Evolutionary conservation across 2,113 vertebrate species (phyloP).

Genomic region (Pycnonotus jocosus): DNA sequence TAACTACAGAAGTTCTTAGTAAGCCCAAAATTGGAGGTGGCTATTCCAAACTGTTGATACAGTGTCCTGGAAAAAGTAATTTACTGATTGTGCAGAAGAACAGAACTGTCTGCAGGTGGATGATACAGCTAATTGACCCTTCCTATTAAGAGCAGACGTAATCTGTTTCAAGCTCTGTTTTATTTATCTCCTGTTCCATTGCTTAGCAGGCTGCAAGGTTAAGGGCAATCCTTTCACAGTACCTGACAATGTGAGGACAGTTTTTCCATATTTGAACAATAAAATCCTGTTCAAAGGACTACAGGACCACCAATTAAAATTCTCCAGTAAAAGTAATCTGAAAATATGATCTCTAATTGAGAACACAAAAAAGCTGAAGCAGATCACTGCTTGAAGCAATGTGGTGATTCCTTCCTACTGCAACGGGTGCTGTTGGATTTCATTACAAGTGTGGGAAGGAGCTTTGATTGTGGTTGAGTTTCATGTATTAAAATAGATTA

Average conservation of each 20-base stretch:
- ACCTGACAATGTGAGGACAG: neutral
- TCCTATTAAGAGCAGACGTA: neutral
- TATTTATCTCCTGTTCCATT: constrained; percentile 35
- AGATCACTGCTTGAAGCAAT: neutral
- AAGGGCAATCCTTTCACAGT: neutral
- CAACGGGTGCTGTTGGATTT: neutral
- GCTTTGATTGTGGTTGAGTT: constrained; percentile 22
- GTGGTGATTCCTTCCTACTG: neutral
- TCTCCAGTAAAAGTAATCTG: constrained; percentile 55
- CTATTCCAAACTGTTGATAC: constrained; percentile 27
- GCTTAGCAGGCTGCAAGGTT: constrained; percentile 8
- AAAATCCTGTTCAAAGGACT: constrained; percentile 60
- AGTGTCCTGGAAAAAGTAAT: constrained; percentile 18
- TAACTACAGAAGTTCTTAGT: constrained; percentile 42
- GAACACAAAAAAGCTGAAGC: constrained; percentile 38
- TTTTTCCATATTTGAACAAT: constrained; percentile 46
- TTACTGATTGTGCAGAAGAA: neutral
- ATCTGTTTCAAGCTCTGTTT: neutral
- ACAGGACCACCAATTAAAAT: constrained; percentile 61
- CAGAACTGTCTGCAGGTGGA: neutral
- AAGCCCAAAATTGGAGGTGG: constrained; percentile 21
- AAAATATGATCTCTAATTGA: constrained; percentile 51
- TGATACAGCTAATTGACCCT: neutral
- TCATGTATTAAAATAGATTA: constrained; percentile 45
- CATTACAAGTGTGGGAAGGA: neutral